These are phyloP conservation scores for Rhabdomys pumilio DNA, from an alignment of 2,797 vertebrate species.

Conservation along the genomic window DNA sequence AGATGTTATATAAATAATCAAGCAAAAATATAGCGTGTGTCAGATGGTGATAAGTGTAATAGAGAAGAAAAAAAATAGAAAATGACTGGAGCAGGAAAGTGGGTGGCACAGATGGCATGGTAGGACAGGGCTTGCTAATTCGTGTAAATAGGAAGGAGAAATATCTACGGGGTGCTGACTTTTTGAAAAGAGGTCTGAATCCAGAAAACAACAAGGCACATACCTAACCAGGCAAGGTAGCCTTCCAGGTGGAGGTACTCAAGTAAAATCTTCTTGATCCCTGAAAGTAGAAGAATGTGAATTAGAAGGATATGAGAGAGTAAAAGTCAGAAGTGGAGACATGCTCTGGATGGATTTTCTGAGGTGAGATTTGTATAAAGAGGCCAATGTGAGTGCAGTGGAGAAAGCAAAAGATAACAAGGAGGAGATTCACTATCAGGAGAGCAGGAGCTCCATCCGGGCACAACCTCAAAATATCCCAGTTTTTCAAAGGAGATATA, in stretches of 20 bases:
- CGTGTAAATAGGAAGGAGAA: not conserved
- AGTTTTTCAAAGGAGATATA: not conserved
- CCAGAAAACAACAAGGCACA: not conserved
- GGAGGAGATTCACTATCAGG: too few relatives aligned
- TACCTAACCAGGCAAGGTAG: not conserved
- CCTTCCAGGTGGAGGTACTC: not conserved
- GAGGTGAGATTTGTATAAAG: not conserved
- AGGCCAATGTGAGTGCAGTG: too few relatives aligned
- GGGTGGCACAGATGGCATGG: not conserved
- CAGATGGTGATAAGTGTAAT: not conserved
- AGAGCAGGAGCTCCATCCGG: accelerated
- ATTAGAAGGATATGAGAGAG: too few relatives aligned
- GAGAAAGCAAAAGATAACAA: not conserved
- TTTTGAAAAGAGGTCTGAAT: not conserved
- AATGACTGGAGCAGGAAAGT: not conserved
- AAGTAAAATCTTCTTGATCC: not conserved
- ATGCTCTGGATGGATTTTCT: too few relatives aligned
- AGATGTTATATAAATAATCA: conserved; percentile 17
- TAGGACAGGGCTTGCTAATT: not conserved
- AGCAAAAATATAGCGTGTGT: not conserved
- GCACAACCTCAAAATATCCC: accelerated
- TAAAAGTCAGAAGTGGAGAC: not conserved
- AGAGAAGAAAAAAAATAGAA: conserved; percentile 21
- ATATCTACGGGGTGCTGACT: not conserved
- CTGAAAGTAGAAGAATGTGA: not conserved